Evolutionary conservation across 2,113 vertebrate species (phyloP), one percentile per base, ranked within the genome.

Genomic region (Mirounga angustirostris): DNA sequence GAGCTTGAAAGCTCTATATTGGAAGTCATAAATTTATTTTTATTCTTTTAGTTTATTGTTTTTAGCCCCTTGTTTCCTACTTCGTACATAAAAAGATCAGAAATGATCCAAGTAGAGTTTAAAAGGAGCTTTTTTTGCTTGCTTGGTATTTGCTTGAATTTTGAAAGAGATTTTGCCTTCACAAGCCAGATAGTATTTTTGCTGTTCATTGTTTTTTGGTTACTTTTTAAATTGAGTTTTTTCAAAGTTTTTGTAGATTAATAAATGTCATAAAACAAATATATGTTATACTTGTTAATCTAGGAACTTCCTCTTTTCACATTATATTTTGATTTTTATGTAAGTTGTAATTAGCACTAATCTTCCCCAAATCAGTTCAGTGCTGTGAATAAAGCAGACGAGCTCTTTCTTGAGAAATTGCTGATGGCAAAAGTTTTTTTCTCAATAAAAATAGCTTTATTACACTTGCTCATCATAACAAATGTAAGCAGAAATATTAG

Each of bases 11-110:
- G 21, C 59, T 54, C 36, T 74, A 8, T 50, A 18, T 12, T 59
- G 18, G 15, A 93, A 88, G 36, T 61, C 22, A 74, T 95, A 2
- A 71, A n/a, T 40, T 95, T n/a, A 65, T 61, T 91, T 89, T 58
- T 74, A 28, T 79, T 91, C 82, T n/a, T 87, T 96, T 63, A 86
- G 33, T 18, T 95, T 81, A 61, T 91, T 83, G 40, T 33, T 85
- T 90, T 91, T 81, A 76, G n/a, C 71, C 54, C 89, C 95, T 94
- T 90, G 24, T 78, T 91, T 89, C 63, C 85, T 91, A 63, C 40
- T 84, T 94, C 79, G 22, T 73, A 59, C 30, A 22, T 94, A 79
- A 71, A 96, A 74, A 84, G 11, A 40, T 73, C 61, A 69, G 61
- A 92, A 95, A 67, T 52, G 16, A 65, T 83, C 26, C 15, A 83